Evolutionary conservation across 2,113 vertebrate species (phyloP).

Genomic region (Cololabis saira): DNA sequence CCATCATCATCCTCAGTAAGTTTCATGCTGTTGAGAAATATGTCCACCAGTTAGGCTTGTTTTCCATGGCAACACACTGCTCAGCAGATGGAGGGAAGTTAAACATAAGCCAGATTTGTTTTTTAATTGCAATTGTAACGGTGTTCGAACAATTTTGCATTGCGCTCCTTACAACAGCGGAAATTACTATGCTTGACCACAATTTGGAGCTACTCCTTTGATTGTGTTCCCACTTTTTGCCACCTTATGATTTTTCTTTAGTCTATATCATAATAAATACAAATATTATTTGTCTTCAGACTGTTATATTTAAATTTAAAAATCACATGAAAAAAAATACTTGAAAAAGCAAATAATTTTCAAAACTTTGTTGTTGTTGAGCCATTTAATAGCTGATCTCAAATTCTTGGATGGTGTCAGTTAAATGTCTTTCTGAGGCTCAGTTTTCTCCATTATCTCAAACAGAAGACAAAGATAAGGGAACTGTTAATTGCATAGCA

Average conservation of each 20-base stretch:
- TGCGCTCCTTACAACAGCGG: not conserved
- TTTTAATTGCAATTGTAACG: not conserved
- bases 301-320: not conserved
- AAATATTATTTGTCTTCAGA: not conserved
- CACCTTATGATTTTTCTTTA: not conserved
- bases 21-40: slow-evolving; percentile 9
- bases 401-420: not conserved
- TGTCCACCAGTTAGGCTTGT: slow-evolving; percentile 6
- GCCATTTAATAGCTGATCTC: not conserved
- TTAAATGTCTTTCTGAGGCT: not conserved
- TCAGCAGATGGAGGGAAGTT: slow-evolving; percentile 4
- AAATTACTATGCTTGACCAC: too few relatives aligned
- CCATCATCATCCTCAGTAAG: slow-evolving; percentile 81
- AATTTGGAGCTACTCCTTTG: too few relatives aligned
- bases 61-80: slow-evolving; percentile 5
- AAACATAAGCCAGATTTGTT: not conserved
- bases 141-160: not conserved
- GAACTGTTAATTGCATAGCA: too few relatives aligned
- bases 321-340: not conserved
- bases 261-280: not conserved
- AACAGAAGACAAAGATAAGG: too few relatives aligned
- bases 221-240: too few relatives aligned
- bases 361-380: not conserved
- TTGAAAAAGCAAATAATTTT: not conserved
- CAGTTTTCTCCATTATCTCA: too few relatives aligned